A percentile compares a stretch with the other conserved stretches of the same genome.
These are phyloP conservation scores for Callopanchax toddi DNA, from an alignment of 2,113 vertebrate species.

Conservation along the genomic window DNA sequence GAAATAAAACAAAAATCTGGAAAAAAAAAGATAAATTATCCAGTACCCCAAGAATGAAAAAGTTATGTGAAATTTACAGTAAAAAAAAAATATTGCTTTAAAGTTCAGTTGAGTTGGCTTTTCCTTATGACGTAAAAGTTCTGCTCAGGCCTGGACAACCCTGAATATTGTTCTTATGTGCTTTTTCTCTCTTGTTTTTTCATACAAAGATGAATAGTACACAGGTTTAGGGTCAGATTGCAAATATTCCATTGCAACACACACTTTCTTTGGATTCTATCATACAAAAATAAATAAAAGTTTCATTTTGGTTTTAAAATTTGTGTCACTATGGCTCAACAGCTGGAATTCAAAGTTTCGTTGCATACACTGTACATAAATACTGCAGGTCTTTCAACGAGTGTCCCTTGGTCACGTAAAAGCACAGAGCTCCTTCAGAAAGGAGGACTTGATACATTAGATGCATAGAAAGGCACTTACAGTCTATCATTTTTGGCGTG, in stretches of 20 bases:
- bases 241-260: constrained; percentile 67
- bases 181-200: constrained; percentile 73
- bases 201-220: constrained; percentile 69
- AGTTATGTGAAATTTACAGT: constrained; percentile 11
- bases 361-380: constrained; percentile 76
- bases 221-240: constrained; percentile 78
- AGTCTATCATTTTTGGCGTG: constrained; percentile 68
- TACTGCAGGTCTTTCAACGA: constrained; percentile 71
- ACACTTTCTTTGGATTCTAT: constrained; percentile 73
- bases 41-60: constrained; percentile 69
- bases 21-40: constrained; percentile 59
- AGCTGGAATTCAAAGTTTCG: constrained; percentile 59
- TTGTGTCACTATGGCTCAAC: constrained; percentile 77
- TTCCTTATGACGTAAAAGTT: constrained; percentile 63
- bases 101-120: constrained; percentile 74
- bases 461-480: constrained; percentile 80
- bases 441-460: constrained; percentile 69
- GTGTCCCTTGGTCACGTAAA: constrained; percentile 74
- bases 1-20: constrained; percentile 22
- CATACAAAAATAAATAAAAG: constrained; percentile 78
- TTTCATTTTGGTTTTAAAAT: constrained; percentile 76
- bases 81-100: constrained; percentile 50
- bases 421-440: constrained; percentile 67
- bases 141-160: constrained; percentile 72
- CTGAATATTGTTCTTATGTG: constrained; percentile 76